Evolutionary conservation across 2,113 vertebrate species (phyloP).

Genomic region (Saimiri boliviensis): DNA sequence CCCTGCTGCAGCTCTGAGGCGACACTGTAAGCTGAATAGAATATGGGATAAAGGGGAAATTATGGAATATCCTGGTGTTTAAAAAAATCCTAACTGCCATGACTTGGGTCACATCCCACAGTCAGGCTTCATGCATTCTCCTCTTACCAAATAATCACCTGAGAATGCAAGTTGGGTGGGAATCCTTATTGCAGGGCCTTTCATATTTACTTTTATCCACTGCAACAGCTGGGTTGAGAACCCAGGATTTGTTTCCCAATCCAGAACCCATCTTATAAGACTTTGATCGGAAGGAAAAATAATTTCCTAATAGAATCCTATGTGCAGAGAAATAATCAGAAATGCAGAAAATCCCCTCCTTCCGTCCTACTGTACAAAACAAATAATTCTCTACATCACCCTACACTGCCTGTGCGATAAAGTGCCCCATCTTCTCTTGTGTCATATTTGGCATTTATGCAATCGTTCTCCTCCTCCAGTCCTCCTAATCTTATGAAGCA

Average conservation of each 20-base stretch:
- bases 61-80: background rate
- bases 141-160: background rate
- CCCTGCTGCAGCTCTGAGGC: background rate
- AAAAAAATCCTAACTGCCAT: background rate
- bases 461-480: slow-evolving; percentile 80
- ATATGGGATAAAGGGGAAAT: background rate
- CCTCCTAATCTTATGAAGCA: slow-evolving; percentile 79
- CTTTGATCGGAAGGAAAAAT: background rate
- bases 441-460: slow-evolving; percentile 78
- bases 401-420: slow-evolving; percentile 25
- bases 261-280: background rate
- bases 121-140: background rate
- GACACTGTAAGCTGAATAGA: background rate
- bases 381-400: slow-evolving; percentile 65
- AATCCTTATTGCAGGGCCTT: background rate
- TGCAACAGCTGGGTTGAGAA: background rate
- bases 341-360: background rate
- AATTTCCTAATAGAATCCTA: background rate
- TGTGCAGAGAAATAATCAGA: slow-evolving; percentile 6
- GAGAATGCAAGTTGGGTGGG: background rate
- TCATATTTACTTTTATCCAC: background rate
- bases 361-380: slow-evolving; percentile 66
- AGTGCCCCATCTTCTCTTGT: slow-evolving; percentile 52
- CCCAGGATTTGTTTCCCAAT: background rate
- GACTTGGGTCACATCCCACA: background rate